These are phyloP conservation scores for Rhinatrema bivittatum DNA, from an alignment of 2,797 vertebrate genomes.

Conservation along the genomic window DNA sequence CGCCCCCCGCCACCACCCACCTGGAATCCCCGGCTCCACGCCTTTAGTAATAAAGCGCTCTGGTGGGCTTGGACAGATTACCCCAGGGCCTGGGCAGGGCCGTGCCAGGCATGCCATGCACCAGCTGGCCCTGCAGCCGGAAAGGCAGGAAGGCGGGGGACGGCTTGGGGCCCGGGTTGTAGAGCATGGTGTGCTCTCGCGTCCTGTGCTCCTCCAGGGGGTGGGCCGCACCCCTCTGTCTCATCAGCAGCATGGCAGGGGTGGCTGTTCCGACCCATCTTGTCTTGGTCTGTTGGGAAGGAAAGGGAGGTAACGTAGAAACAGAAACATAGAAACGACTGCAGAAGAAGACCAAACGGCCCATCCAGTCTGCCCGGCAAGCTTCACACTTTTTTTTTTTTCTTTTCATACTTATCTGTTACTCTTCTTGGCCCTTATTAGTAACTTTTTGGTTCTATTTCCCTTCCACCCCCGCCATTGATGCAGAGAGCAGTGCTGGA, in stretches of 20 bases:
- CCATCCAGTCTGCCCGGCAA: too few species aligned
- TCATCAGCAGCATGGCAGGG: slow-evolving; percentile 47
- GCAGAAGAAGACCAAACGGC: too few species aligned
- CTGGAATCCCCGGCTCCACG: too few species aligned
- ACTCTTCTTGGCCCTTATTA: too few species aligned
- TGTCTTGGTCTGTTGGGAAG: slow-evolving; percentile 20
- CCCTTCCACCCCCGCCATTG: too few species aligned
- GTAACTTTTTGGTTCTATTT: too few species aligned
- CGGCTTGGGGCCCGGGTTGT: slow-evolving; percentile 2
- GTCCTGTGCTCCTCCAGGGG: background rate
- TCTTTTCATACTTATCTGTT: too few species aligned
- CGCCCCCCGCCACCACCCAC: too few species aligned
- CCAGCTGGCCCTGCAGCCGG: slow-evolving; percentile 22
- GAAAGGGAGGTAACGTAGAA: background rate
- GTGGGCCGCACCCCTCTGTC: slow-evolving; percentile 31
- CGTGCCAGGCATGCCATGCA: background rate
- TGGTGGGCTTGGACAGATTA: background rate
- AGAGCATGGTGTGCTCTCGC: background rate
- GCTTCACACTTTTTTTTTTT: too few species aligned
- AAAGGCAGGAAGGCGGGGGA: background rate
- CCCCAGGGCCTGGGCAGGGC: slow-evolving; percentile 8
- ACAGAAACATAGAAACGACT: background rate
- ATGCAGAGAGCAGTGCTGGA: too few species aligned
- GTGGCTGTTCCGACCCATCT: slow-evolving; percentile 43
- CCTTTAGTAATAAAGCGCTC: background rate